These are phyloP conservation scores for Pocillopora meandrina DNA, from an alignment of 92 coral and sea anemone species.

Conservation along the genomic window DNA sequence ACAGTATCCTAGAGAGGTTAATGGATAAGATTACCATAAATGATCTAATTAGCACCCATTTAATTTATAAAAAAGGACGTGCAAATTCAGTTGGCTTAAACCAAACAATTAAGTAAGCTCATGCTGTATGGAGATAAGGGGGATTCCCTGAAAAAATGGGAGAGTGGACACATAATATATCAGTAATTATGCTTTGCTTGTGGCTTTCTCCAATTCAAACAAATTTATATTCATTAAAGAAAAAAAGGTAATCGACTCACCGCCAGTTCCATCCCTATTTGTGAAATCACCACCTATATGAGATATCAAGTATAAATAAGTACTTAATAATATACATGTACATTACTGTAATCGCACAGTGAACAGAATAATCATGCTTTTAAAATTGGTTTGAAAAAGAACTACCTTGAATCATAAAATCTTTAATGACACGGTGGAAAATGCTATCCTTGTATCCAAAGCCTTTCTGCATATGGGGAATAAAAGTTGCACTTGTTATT, in stretches of 20 bases:
- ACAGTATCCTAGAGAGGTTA: no score
- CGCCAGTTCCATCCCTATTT: conserved; percentile 74
- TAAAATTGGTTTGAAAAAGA: neutral
- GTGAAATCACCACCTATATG: conserved; percentile 12
- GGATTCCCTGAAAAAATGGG: no score
- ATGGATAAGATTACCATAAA: no score
- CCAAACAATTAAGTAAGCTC: neutral
- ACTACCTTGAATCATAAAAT: conserved; percentile 91
- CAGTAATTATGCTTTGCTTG: no score
- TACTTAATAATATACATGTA: neutral
- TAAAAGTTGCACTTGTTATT: neutral
- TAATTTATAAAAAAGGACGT: neutral
- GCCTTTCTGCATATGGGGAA: conserved; percentile 61
- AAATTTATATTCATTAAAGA: no score
- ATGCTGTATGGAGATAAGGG: no score
- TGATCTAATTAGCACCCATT: no score
- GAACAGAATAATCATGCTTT: neutral
- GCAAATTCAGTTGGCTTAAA: neutral
- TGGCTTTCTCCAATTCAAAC: no score
- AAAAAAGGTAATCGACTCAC: conserved; percentile 16
- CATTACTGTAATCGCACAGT: neutral
- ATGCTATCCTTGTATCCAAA: conserved; percentile 89
- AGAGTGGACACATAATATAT: no score
- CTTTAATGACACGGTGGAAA: conserved; percentile 81
- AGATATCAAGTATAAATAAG: neutral